Conservation (phyloP, 2,888 invertebrate genomes). For the Fissipunctia ypsillon region DNA sequence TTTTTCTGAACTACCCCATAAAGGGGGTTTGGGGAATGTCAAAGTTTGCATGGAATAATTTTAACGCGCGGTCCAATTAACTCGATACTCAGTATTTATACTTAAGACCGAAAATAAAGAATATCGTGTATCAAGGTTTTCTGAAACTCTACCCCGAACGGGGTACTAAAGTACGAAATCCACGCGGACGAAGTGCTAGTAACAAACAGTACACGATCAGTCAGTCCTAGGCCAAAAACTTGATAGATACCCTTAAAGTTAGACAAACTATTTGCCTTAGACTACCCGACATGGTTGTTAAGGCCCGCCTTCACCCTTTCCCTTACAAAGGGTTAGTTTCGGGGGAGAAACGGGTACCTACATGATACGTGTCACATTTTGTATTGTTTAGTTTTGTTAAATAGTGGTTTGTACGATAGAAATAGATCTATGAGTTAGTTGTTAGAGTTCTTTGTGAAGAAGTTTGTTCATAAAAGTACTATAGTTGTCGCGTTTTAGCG, state of each 20-base stretch:
- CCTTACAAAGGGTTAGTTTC: constrained; percentile 29
- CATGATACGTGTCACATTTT: constrained; percentile 19
- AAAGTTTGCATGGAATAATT: no score
- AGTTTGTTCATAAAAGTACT: neutral
- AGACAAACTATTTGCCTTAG: constrained; percentile 27
- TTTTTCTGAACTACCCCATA: no score
- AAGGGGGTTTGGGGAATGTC: no score
- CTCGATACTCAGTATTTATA: no score
- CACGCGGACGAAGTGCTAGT: no score
- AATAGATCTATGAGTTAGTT: neutral
- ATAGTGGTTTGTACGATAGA: neutral
- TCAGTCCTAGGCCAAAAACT: constrained; percentile 25
- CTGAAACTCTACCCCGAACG: no score
- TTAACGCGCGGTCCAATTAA: no score
- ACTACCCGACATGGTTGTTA: constrained; percentile 17
- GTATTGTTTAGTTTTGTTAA: constrained; percentile 25
- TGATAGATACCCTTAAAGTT: constrained; percentile 30
- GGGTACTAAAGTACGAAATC: no score
- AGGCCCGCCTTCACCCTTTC: constrained; percentile 14
- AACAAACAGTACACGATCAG: constrained; percentile 21
- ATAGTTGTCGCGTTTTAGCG: no score
- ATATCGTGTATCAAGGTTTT: no score
- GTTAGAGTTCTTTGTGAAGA: neutral
- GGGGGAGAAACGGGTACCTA: constrained; percentile 17
- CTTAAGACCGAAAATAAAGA: no score